Evolutionary conservation across 1,140 invertebrate genomes (phyloP).

Genomic region (Penaeus japonicus): DNA sequence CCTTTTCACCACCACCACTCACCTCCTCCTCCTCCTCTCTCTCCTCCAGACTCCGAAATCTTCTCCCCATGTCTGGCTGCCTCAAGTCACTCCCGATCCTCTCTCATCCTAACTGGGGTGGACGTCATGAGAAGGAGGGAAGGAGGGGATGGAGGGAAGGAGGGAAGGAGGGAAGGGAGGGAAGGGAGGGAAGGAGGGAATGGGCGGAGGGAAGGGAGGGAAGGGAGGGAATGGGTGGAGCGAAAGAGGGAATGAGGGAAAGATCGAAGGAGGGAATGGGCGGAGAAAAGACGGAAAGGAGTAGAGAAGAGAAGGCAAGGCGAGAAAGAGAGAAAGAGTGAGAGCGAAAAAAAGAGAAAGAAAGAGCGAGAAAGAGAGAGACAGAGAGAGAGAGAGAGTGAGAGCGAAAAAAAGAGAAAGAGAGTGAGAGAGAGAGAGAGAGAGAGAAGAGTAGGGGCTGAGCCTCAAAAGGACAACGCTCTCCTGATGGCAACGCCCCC

Average conservation of each 20-base stretch:
- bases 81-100: too few species aligned
- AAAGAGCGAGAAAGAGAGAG: constrained; percentile 25
- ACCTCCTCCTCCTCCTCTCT: background rate
- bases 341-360: background rate
- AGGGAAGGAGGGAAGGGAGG: background rate
- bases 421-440: background rate
- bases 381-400: constrained; percentile 18
- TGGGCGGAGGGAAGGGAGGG: background rate
- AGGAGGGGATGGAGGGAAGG: too few species aligned
- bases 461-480: too few species aligned
- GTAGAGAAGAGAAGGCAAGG: background rate
- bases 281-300: background rate
- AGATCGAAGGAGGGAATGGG: background rate
- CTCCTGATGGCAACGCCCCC: too few species aligned
- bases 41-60: background rate
- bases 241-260: background rate
- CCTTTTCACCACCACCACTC: constrained; percentile 26
- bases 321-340: background rate
- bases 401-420: background rate
- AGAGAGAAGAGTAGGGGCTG: background rate
- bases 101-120: too few species aligned
- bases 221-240: background rate
- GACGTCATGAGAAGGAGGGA: too few species aligned
- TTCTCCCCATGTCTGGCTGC: too few species aligned
- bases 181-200: too few species aligned